Evolutionary conservation across 2,113 vertebrate species (phyloP).

Genomic region (Xenopus tropicalis): DNA sequence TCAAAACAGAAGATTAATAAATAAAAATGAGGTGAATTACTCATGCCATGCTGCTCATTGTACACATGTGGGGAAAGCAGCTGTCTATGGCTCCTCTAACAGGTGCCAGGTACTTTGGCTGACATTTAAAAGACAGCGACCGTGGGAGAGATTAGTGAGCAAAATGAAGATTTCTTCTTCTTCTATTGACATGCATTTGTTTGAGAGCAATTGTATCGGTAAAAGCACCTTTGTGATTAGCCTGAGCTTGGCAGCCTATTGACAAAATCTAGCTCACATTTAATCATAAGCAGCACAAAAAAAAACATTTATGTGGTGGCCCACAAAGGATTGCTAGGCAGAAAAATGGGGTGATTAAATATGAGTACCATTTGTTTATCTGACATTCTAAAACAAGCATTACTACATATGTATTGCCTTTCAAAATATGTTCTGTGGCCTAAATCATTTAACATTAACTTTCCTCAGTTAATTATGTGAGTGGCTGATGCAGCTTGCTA

Average conservation of each 20-base stretch:
- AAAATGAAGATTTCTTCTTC: neutral
- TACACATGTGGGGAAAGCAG: conserved; percentile 1
- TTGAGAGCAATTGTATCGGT: neutral
- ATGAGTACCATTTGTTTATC: too few relatives aligned
- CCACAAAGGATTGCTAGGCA: too few relatives aligned
- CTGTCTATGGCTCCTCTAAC: neutral
- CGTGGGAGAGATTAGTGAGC: neutral
- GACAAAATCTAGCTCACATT: neutral
- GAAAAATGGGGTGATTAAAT: too few relatives aligned
- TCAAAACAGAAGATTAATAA: neutral
- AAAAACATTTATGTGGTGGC: too few relatives aligned
- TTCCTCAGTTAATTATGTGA: too few relatives aligned
- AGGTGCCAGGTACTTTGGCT: conserved; percentile 4
- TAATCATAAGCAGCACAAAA: too few relatives aligned
- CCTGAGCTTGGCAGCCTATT: neutral
- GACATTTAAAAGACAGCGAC: conserved; percentile 14
- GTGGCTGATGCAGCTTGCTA: too few relatives aligned
- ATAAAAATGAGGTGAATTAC: conserved; percentile 2
- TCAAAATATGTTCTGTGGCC: too few relatives aligned
- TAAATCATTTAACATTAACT: too few relatives aligned
- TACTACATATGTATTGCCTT: too few relatives aligned
- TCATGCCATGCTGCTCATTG: neutral
- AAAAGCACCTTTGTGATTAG: neutral
- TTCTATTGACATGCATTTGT: neutral
- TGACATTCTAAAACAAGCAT: too few relatives aligned